phyloP scores from a whole-genome alignment of 2,113 vertebrate genomes.

The Leptobrachium ailaonicum region DNA sequence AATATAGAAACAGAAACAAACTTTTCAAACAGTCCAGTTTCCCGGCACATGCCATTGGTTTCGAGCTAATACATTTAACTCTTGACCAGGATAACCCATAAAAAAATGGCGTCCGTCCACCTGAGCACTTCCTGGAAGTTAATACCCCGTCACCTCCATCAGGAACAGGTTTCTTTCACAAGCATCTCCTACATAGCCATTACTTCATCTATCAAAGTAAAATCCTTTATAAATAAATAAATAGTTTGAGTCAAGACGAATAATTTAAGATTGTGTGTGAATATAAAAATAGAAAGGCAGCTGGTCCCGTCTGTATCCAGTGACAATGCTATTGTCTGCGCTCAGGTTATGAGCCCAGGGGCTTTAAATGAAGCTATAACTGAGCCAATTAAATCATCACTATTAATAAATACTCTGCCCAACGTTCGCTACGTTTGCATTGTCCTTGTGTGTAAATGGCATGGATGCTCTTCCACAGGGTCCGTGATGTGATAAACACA shows the following conservation, averaged over 20 bases:
- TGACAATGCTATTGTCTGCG: slow-evolving; percentile 70
- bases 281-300: slow-evolving; percentile 75
- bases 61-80: slow-evolving; percentile 9
- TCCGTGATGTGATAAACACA: no score
- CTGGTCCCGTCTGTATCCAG: slow-evolving; percentile 71
- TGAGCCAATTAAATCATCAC: neutral
- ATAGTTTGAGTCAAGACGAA: slow-evolving; percentile 69
- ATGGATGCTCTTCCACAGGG: no score
- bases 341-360: neutral
- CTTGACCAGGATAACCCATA: no score
- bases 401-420: neutral
- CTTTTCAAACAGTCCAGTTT: no score
- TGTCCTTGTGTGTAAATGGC: no score
- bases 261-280: slow-evolving; percentile 72
- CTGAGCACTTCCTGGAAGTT: no score
- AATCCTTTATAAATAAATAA: no score
- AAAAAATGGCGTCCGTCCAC: no score
- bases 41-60: neutral
- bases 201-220: neutral
- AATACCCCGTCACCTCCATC: no score
- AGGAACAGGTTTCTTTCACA: neutral
- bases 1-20: no score
- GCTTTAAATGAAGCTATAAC: neutral
- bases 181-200: slow-evolving; percentile 10
- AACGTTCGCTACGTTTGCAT: neutral